phyloP scores from a whole-genome alignment of 2,888 invertebrate genomes.

The Girardia tigrina region DNA sequence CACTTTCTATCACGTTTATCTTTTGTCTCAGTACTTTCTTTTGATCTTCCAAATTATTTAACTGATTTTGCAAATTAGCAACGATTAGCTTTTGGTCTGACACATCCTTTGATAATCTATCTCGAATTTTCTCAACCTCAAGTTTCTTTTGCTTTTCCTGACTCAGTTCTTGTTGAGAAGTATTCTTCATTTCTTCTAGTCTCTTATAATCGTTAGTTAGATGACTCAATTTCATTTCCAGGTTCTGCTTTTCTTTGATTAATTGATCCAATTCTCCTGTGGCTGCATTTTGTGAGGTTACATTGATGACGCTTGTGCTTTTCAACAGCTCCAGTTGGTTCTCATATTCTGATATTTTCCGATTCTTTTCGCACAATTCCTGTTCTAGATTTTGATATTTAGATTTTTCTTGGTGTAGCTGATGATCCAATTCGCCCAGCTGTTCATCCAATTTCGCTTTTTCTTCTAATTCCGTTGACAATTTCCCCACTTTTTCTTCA shows the following conservation, averaged over 20 bases:
- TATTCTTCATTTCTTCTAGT: not conserved
- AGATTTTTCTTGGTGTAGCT: not conserved
- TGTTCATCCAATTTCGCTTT: not conserved
- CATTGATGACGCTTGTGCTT: not conserved
- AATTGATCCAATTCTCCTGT: not conserved
- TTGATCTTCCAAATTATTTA: not conserved
- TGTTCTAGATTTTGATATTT: not conserved
- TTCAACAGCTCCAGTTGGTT: not conserved
- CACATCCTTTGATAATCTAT: not conserved
- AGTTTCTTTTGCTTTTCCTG: not conserved
- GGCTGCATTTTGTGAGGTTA: not conserved
- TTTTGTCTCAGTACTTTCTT: not conserved
- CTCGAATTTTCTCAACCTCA: not conserved
- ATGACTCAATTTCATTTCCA: not conserved
- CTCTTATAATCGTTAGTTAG: not conserved
- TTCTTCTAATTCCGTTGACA: not conserved
- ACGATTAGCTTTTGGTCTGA: not conserved
- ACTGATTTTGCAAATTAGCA: not conserved
- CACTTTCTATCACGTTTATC: not conserved
- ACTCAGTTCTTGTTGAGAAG: not conserved
- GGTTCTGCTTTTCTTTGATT: not conserved
- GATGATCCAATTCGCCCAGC: not conserved
- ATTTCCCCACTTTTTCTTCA: not conserved
- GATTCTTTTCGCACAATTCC: not conserved
- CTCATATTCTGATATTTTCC: not conserved